Conservation (phyloP, 2,888 invertebrate species). For the Plusia festucae region DNA sequence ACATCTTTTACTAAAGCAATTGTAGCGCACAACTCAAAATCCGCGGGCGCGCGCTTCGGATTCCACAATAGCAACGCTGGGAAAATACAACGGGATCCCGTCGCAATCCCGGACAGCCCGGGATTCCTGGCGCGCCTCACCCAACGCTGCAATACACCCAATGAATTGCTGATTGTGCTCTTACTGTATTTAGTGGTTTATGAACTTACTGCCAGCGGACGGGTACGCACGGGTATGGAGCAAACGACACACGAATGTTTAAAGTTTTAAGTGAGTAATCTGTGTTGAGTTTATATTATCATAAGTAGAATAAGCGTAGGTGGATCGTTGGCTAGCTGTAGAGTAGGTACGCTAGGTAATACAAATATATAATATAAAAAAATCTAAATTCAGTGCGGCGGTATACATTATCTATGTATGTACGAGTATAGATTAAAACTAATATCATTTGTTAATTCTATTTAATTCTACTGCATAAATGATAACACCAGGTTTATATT, state of each 20-base stretch:
- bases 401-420: no score
- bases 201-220: constrained; percentile 34
- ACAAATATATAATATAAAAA: no score
- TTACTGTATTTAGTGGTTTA: constrained; percentile 58
- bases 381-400: no score
- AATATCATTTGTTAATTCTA: no score
- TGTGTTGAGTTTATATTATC: neutral
- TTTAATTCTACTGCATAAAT: no score
- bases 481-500: no score
- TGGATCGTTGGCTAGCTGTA: no score
- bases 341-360: no score
- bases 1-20: constrained; percentile 43
- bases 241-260: constrained; percentile 1
- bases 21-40: constrained; percentile 50
- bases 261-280: neutral
- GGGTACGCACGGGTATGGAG: neutral
- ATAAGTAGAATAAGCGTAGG: no score
- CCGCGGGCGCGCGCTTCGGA: constrained; percentile 49
- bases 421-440: no score
- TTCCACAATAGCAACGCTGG: constrained; percentile 57
- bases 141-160: constrained; percentile 52
- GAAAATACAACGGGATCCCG: constrained; percentile 58
- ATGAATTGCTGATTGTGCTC: constrained; percentile 60
- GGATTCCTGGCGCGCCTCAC: constrained; percentile 61
- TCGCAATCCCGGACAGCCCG: constrained; percentile 56